phyloP scores from a whole-genome alignment of 2,888 invertebrate species.

The Palloptera scutellata region DNA sequence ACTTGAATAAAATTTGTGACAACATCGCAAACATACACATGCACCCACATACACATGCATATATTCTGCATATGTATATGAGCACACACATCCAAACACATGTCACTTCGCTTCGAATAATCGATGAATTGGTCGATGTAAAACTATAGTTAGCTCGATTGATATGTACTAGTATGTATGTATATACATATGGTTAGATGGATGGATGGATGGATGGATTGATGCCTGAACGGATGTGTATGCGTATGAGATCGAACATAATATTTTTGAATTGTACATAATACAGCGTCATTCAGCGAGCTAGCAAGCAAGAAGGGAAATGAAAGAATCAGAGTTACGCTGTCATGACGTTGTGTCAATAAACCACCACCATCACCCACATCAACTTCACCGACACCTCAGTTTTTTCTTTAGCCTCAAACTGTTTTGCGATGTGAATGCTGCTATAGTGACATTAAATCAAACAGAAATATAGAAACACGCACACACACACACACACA shows the following conservation, averaged over 20 bases:
- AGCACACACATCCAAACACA: constrained; percentile 18
- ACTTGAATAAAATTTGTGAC: constrained; percentile 12
- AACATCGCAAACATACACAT: constrained; percentile 12
- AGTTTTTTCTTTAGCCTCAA: too few relatives aligned
- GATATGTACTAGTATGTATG: background rate
- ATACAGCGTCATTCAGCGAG: too few relatives aligned
- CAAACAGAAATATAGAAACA: too few relatives aligned
- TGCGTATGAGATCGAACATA: constrained; percentile 1
- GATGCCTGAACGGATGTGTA: background rate
- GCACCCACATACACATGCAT: constrained; percentile 18
- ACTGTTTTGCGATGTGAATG: too few relatives aligned
- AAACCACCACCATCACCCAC: too few relatives aligned
- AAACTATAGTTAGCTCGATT: background rate
- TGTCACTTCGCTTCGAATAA: constrained; percentile 30
- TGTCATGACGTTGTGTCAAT: too few relatives aligned
- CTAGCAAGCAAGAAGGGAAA: too few relatives aligned
- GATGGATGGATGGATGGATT: constrained; percentile 3
- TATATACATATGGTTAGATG: background rate
- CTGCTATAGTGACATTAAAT: too few relatives aligned
- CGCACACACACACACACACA: too few relatives aligned
- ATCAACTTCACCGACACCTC: too few relatives aligned
- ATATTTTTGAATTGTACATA: too few relatives aligned
- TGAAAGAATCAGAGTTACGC: too few relatives aligned
- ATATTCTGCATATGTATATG: background rate
- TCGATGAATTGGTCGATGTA: constrained; percentile 30